Percentiles rank a stretch among this genome's conserved stretches.
Conservation (phyloP, 2,113 vertebrate genomes). For the Osmerus eperlanus region DNA sequence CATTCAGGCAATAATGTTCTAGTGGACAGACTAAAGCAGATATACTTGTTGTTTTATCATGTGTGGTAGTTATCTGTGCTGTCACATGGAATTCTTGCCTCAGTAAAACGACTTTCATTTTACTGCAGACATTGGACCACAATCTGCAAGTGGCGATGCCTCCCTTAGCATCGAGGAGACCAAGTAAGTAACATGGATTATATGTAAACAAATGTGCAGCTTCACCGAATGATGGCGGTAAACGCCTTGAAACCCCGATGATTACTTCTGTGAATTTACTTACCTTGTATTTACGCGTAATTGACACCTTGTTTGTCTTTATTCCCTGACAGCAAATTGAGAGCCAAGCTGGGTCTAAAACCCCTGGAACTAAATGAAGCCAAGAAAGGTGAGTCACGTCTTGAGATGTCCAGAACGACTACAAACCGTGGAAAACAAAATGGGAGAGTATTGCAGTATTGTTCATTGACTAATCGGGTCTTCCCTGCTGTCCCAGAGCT, state of each 20-base stretch:
- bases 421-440: not conserved
- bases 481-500: slow-evolving; percentile 64
- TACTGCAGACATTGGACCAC: slow-evolving; percentile 62
- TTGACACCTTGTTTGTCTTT: not conserved
- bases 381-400: slow-evolving; percentile 74
- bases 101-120: not conserved
- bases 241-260: not conserved
- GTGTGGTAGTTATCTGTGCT: not conserved
- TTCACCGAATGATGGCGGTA: not conserved
- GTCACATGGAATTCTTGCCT: not conserved
- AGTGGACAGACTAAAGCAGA: not conserved
- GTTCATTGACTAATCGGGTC: not conserved
- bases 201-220: too few relatives aligned
- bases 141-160: slow-evolving; percentile 80
- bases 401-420: too few relatives aligned
- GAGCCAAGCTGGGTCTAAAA: slow-evolving; percentile 88
- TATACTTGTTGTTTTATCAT: too few relatives aligned
- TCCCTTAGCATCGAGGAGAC: slow-evolving; percentile 90
- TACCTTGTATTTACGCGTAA: not conserved
- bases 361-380: slow-evolving; percentile 79
- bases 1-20: slow-evolving; percentile 30
- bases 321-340: slow-evolving; percentile 74
- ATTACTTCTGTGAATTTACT: not conserved
- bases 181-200: slow-evolving; percentile 69
- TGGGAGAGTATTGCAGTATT: not conserved